A percentile compares a stretch with the other conserved stretches of the same genome.
phyloP scores from a whole-genome alignment of 2,797 vertebrate genomes.

The Enteromius trimaculatus region DNA sequence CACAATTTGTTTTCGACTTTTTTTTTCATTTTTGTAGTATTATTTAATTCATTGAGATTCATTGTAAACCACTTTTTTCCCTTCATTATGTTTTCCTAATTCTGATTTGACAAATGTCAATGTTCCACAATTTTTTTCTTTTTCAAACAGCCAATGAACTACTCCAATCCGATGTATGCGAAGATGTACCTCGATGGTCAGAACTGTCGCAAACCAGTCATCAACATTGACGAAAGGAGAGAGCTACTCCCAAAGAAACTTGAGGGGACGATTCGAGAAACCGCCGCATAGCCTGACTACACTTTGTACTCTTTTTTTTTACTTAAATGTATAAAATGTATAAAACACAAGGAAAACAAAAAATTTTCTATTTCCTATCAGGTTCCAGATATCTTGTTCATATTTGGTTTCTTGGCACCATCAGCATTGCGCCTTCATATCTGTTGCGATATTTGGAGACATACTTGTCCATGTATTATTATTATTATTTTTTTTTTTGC shows the following conservation, averaged over 20 bases:
- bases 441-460: conserved; percentile 87
- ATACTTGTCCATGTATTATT: conserved; percentile 82
- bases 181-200: conserved; percentile 97
- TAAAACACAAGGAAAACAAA: conserved; percentile 79
- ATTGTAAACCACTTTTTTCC: background rate
- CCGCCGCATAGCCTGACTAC: conserved; percentile 95
- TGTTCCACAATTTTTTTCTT: conserved; percentile 20
- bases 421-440: conserved; percentile 90
- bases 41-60: background rate
- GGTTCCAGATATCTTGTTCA: conserved; percentile 87
- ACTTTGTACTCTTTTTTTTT: conserved; percentile 85
- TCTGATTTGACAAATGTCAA: background rate
- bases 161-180: conserved; percentile 97
- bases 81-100: background rate
- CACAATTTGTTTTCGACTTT: background rate
- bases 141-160: conserved; percentile 89
- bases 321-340: conserved; percentile 80
- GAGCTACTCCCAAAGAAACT: conserved; percentile 99
- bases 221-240: conserved; percentile 97
- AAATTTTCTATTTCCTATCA: conserved; percentile 94
- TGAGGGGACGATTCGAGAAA: conserved; percentile 98
- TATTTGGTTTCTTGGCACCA: conserved; percentile 76
- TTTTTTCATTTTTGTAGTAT: background rate
- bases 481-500: conserved; percentile 56
- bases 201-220: conserved; percentile 97